Evolutionary conservation across 2,797 vertebrate species (phyloP).

Genomic region (Cossypha caffra): DNA sequence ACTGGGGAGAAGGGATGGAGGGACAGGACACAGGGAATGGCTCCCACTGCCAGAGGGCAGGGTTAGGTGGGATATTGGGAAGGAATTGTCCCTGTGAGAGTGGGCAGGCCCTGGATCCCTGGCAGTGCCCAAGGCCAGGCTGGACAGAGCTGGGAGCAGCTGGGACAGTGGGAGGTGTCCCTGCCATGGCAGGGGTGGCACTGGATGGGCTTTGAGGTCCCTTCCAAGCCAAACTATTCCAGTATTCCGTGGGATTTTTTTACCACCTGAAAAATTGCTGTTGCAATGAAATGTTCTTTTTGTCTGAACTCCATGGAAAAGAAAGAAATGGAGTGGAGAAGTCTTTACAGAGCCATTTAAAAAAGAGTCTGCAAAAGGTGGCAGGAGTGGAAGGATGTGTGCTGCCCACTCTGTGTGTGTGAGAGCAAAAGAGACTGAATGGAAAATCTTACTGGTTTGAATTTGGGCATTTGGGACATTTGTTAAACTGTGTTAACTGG

Average conservation of each 20-base stretch:
- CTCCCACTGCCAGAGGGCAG: no score
- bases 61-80: no score
- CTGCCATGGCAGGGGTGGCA: no score
- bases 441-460: not conserved
- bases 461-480: not conserved
- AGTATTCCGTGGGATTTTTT: not conserved
- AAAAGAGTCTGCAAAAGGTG: not conserved
- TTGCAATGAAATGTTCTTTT: not conserved
- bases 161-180: not conserved
- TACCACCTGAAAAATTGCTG: not conserved
- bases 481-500: not conserved
- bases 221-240: not conserved
- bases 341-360: not conserved
- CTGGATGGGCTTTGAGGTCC: not conserved
- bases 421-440: not conserved
- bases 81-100: no score
- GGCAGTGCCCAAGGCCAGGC: no score
- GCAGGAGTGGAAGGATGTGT: not conserved
- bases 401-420: not conserved
- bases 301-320: not conserved
- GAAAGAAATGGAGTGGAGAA: not conserved
- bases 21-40: not conserved
- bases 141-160: no score
- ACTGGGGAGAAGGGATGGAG: not conserved
- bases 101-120: no score